These are phyloP conservation scores for Eulemur rubriventer DNA, from an alignment of 2,797 vertebrate genomes.

Conservation along the genomic window DNA sequence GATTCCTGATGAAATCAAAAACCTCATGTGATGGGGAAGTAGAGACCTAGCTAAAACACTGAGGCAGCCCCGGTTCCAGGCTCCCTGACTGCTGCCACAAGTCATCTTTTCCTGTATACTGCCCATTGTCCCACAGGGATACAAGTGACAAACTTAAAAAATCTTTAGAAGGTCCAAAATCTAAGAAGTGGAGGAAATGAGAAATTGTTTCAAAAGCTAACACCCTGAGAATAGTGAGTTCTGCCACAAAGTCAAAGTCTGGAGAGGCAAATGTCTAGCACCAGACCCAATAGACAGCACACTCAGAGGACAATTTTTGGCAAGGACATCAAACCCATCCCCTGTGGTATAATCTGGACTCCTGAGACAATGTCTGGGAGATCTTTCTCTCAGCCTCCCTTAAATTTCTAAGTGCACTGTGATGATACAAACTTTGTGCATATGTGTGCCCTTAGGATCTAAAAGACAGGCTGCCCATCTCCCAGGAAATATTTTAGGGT, in stretches of 20 bases:
- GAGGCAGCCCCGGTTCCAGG: background rate
- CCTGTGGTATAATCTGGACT: background rate
- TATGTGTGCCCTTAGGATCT: background rate
- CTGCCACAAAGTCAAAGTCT: background rate
- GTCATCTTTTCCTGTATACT: background rate
- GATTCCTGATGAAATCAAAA: conserved; percentile 42
- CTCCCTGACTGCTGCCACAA: background rate
- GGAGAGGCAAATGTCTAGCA: background rate
- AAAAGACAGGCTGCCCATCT: background rate
- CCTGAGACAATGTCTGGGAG: background rate
- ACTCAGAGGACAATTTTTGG: background rate
- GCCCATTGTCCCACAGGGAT: background rate
- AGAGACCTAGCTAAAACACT: background rate
- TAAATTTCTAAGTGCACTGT: background rate
- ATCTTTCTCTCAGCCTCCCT: background rate
- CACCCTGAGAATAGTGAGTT: background rate
- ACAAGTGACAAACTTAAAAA: background rate
- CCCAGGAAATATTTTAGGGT: background rate
- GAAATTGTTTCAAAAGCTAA: conserved; percentile 21
- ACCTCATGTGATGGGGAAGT: background rate
- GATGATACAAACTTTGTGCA: background rate
- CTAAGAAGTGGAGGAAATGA: conserved; percentile 1
- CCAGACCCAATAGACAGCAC: background rate
- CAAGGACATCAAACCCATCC: background rate
- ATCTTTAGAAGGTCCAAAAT: background rate